Conservation (phyloP, 2,888 invertebrate genomes). For the Trilocha varians region DNA sequence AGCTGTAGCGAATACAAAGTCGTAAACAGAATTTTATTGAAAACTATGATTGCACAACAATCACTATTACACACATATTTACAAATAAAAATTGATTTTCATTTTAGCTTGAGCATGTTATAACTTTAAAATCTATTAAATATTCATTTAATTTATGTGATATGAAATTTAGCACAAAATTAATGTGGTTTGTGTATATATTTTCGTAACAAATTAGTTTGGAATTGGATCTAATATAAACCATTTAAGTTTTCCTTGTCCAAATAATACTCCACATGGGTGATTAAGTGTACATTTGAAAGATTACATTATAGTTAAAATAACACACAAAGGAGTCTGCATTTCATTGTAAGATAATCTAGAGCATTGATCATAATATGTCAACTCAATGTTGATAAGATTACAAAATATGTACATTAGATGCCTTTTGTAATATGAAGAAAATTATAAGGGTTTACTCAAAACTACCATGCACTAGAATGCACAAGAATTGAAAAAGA, state of each 20-base stretch:
- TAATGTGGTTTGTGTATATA: too few relatives aligned
- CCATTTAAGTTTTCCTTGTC: too few relatives aligned
- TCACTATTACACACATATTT: slow-evolving; percentile 38
- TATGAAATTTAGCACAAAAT: too few relatives aligned
- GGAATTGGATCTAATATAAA: too few relatives aligned
- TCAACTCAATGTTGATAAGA: slow-evolving; percentile 18
- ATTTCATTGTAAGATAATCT: slow-evolving; percentile 7
- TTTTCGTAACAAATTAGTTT: too few relatives aligned
- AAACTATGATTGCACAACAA: slow-evolving; percentile 67
- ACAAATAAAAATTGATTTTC: not conserved
- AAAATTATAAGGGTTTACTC: too few relatives aligned
- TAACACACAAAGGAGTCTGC: not conserved
- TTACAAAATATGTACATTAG: slow-evolving; percentile 22
- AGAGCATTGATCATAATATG: slow-evolving; percentile 19
- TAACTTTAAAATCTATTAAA: not conserved
- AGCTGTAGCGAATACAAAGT: slow-evolving; percentile 35
- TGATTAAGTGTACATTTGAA: too few relatives aligned
- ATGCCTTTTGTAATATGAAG: too few relatives aligned
- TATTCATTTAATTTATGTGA: too few relatives aligned
- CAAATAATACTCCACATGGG: too few relatives aligned
- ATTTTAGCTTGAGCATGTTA: not conserved
- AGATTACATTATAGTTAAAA: too few relatives aligned
- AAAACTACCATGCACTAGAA: slow-evolving; percentile 13
- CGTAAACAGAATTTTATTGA: slow-evolving; percentile 63
- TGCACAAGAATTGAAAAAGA: slow-evolving; percentile 11